Base-by-base conservation (phyloP, 2,113 vertebrate genomes). In the Nannospalax galili region DNA sequence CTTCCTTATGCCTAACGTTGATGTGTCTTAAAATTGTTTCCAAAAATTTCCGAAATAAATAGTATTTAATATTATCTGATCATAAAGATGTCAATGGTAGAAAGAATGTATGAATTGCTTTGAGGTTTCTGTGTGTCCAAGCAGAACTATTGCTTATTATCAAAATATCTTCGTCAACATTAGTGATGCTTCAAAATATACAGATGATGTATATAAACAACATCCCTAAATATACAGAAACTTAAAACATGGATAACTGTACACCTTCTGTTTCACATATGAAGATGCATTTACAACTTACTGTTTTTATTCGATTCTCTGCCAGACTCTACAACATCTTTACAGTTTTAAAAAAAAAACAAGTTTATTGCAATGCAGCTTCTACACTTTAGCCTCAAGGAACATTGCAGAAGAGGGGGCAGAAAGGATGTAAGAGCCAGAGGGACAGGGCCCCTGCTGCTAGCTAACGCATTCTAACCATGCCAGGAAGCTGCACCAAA, bases 261-360 rank as follows among this genome's bases (percentile, higher is more conserved):
- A 37, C 35, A 82, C 11, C 64, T 80, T 90, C 56, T 5, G 60
- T 82, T 94, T 95, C 7, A 85, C 65, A 93, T 77, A 62, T 56
- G 78, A 58, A 60, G 37, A 64, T 4, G 62, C 19, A 65, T 48
- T 88, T 73, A 30, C n/a, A 12, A 84, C 79, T 77, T 84, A 92
- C 30, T 85, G 40, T 74, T 88, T 95, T 40, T 93, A 37, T 45
- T 93, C 74, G 96, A 62, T 79, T 81, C 11, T 32, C 3, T 85
- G 0, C 37, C 9, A 64, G 37, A 16, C 6, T 77, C 35, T 24
- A 88, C 3, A 11, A 30, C 86, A 26, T 86, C 32, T 74, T 37
- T 32, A 37, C 78, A 81, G 78, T 91, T 96, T 92, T 77, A 17
- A 88, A 92, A 45, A 77, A 2, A 20, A 95, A 92, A 77, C 35